A percentile compares a stretch with the other conserved stretches of the same genome.
Evolutionary conservation across 2,797 vertebrate genomes (phyloP).

Genomic region (Loriculus beryllinus): DNA sequence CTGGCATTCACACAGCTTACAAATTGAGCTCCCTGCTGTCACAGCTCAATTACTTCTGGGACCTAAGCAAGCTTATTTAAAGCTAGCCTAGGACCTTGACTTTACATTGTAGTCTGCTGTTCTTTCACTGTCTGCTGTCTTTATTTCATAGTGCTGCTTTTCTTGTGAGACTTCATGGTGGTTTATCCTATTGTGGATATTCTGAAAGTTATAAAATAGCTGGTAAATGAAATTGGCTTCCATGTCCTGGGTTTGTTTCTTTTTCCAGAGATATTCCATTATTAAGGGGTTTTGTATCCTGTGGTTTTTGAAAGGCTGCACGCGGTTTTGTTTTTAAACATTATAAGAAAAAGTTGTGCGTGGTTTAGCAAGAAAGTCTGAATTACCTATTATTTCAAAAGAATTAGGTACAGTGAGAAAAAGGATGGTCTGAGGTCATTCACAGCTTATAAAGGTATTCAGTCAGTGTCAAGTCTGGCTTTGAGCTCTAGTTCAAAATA

Average conservation of each 20-base stretch:
- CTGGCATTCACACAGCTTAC: background rate
- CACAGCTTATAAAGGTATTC: conserved; percentile 29
- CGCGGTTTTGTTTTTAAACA: background rate
- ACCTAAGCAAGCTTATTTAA: conserved; percentile 15
- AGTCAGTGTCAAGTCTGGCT: conserved; percentile 46
- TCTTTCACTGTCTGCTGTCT: background rate
- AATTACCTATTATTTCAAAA: background rate
- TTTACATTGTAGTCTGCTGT: background rate
- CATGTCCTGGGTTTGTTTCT: background rate
- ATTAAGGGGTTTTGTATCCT: background rate
- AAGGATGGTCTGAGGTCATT: conserved; percentile 7
- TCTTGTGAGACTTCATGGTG: background rate
- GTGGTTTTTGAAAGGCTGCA: background rate
- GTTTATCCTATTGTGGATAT: background rate
- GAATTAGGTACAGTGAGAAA: background rate
- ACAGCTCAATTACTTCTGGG: background rate
- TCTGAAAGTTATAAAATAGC: background rate
- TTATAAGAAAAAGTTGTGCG: background rate
- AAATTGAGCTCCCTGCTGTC: conserved; percentile 19
- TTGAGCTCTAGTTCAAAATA: conserved; percentile 23
- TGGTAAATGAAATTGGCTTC: background rate
- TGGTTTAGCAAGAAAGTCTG: background rate
- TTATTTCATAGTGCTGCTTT: background rate
- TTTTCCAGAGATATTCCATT: background rate
- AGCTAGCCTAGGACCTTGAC: background rate